Percentiles rank a stretch among this genome's conserved stretches.
Evolutionary conservation across 2,888 invertebrate species (phyloP).

Genomic region (Mesoligia furuncula): DNA sequence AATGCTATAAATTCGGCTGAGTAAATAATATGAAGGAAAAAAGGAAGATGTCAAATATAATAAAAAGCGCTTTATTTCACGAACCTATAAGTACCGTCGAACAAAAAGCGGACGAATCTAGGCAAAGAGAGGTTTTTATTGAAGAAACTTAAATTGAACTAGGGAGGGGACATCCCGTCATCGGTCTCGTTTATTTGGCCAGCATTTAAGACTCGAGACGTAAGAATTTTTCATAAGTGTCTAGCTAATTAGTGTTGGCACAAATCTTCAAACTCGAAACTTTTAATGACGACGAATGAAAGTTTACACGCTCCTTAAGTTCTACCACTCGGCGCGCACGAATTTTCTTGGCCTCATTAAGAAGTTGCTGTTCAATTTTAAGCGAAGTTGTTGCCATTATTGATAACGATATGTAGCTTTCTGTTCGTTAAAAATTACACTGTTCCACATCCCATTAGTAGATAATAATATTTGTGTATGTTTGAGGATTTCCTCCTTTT

Average conservation of each 20-base stretch:
- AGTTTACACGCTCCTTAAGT: conserved; percentile 88
- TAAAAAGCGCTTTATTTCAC: conserved; percentile 55
- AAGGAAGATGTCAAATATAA: conserved; percentile 50
- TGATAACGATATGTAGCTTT: conserved; percentile 79
- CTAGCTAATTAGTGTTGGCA: conserved; percentile 88
- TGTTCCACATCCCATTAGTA: conserved; percentile 48
- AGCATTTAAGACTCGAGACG: conserved; percentile 67
- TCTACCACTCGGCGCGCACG: conserved; percentile 80
- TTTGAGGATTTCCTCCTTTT: conserved; percentile 24
- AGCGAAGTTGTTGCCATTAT: conserved; percentile 82
- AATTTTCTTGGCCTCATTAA: conserved; percentile 89
- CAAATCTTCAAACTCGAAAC: conserved; percentile 87
- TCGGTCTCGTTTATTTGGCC: conserved; percentile 67
- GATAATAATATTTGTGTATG: conserved; percentile 50
- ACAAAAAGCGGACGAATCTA: conserved; percentile 52
- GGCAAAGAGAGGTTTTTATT: conserved; percentile 48
- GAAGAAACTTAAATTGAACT: conserved; percentile 61
- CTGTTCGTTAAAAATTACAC: conserved; percentile 67
- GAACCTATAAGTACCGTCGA: conserved; percentile 46
- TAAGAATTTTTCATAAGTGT: conserved; percentile 79
- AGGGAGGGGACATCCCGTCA: conserved; percentile 51
- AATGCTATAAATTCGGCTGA: conserved; percentile 41
- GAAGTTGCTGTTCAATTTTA: conserved; percentile 84
- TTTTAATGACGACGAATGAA: conserved; percentile 89
- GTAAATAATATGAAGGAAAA: conserved; percentile 45